These are phyloP conservation scores for Hemicordylus capensis DNA, from an alignment of 2,113 vertebrate species.

Conservation along the genomic window DNA sequence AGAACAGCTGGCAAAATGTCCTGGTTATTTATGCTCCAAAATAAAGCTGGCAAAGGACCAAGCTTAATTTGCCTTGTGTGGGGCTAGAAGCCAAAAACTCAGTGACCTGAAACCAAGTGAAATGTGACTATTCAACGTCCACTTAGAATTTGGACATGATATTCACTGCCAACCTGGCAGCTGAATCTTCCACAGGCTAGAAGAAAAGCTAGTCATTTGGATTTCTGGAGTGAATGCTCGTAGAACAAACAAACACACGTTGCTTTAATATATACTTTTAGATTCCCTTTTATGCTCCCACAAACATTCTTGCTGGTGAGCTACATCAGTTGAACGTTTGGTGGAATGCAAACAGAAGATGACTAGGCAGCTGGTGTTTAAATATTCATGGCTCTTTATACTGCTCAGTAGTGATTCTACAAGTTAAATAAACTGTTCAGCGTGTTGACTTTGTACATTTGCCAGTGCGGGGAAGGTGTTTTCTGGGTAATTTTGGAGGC, in stretches of 20 bases:
- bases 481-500: neutral
- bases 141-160: rapidly evolving
- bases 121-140: neutral
- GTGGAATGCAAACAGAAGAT: slow-evolving; percentile 14
- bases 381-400: neutral
- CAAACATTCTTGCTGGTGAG: neutral
- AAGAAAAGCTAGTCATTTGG: neutral
- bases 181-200: neutral
- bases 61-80: neutral
- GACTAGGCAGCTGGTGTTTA: neutral
- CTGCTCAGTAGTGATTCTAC: neutral
- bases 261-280: neutral
- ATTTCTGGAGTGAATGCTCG: neutral
- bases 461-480: neutral
- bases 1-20: slow-evolving; percentile 42
- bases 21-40: slow-evolving; percentile 38
- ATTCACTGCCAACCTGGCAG: neutral
- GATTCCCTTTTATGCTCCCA: slow-evolving; percentile 8
- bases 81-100: slow-evolving; percentile 11
- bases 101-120: slow-evolving; percentile 17
- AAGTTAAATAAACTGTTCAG: neutral
- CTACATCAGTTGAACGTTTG: neutral
- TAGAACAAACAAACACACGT: rapidly evolving
- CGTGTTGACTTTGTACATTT: neutral
- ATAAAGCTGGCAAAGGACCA: neutral